These are phyloP conservation scores for Fragum whitleyi DNA, from an alignment of 2,888 invertebrate species.

Conservation along the genomic window DNA sequence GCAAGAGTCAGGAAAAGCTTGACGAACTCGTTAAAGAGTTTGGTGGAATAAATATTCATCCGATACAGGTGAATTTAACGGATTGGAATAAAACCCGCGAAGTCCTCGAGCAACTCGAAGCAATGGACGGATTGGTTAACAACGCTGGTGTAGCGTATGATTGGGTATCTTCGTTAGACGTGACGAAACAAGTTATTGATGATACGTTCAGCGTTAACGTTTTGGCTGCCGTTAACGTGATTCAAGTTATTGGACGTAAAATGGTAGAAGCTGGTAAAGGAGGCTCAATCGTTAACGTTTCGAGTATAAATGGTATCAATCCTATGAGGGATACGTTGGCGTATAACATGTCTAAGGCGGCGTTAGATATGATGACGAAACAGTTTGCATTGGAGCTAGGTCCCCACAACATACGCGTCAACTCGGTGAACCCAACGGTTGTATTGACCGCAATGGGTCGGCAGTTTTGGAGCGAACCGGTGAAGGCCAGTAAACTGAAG, in stretches of 20 bases:
- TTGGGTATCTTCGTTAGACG: slow-evolving; percentile 90
- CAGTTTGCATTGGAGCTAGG: slow-evolving; percentile 95
- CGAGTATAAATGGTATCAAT: slow-evolving; percentile 89
- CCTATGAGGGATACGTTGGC: slow-evolving; percentile 89
- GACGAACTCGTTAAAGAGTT: slow-evolving; percentile 87
- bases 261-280: slow-evolving; percentile 90
- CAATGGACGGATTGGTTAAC: slow-evolving; percentile 93
- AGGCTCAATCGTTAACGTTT: slow-evolving; percentile 95
- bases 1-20: slow-evolving; percentile 89
- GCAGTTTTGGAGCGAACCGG: slow-evolving; percentile 91
- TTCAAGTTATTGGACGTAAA: slow-evolving; percentile 90
- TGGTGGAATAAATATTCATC: slow-evolving; percentile 57
- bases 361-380: slow-evolving; percentile 93
- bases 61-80: slow-evolving; percentile 89
- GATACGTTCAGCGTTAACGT: slow-evolving; percentile 91
- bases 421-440: slow-evolving; percentile 96
- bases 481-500: slow-evolving; percentile 90
- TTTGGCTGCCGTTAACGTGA: slow-evolving; percentile 93
- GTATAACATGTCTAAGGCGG: slow-evolving; percentile 94
- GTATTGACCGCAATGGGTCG: slow-evolving; percentile 95
- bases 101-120: slow-evolving; percentile 88
- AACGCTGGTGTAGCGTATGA: slow-evolving; percentile 93
- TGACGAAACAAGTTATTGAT: slow-evolving; percentile 90
- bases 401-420: slow-evolving; percentile 92
- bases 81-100: slow-evolving; percentile 91